Evolutionary conservation across 2,113 vertebrate genomes (phyloP).

Genomic region (Indicator maculatus): DNA sequence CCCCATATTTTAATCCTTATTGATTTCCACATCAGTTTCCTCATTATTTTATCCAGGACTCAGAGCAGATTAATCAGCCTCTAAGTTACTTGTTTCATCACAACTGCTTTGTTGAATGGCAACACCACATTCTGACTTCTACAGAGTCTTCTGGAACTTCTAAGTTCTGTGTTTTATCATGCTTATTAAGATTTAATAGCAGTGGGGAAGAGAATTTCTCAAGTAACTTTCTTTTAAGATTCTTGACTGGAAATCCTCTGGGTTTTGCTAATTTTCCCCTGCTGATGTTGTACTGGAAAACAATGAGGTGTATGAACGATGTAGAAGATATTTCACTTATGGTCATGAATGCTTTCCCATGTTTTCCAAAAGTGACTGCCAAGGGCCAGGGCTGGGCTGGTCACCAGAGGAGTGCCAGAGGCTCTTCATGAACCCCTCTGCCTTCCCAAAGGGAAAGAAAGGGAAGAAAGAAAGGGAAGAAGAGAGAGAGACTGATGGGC

Average conservation of each 20-base stretch:
- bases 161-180: background rate
- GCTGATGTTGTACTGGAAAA: too few species aligned
- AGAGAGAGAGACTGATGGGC: too few species aligned
- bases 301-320: accelerated
- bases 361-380: background rate
- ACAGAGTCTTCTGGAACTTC: background rate
- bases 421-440: too few species aligned
- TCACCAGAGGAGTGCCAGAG: too few species aligned
- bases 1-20: slow-evolving; percentile 39
- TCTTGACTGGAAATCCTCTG: background rate
- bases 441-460: too few species aligned
- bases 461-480: too few species aligned
- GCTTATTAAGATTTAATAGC: background rate
- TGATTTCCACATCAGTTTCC: background rate
- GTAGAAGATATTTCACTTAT: background rate
- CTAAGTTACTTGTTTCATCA: background rate
- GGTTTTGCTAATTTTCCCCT: background rate
- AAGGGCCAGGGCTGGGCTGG: too few species aligned
- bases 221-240: background rate
- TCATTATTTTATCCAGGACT: background rate
- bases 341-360: accelerated
- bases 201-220: background rate
- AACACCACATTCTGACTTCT: background rate
- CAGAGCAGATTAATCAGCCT: background rate
- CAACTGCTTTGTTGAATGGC: background rate